Percentiles rank a stretch among this genome's conserved stretches.
Conservation (phyloP, 1,140 invertebrate genomes). For the Hyposmocoma kahamanoa region DNA sequence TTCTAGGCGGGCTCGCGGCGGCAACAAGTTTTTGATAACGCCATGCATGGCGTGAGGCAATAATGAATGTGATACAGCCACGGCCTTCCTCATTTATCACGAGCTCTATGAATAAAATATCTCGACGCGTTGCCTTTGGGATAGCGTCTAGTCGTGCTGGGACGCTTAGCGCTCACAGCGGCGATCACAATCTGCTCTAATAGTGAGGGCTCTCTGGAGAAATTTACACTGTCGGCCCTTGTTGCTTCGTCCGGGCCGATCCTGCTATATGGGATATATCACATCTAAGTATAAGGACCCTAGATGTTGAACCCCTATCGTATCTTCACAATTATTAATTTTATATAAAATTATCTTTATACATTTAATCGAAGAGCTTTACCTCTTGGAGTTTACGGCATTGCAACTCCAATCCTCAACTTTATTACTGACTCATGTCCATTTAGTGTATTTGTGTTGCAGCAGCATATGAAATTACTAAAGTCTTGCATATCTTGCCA, state of each 20-base stretch:
- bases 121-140: slow-evolving; percentile 42
- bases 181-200: slow-evolving; percentile 48
- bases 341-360: no score
- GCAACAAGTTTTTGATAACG: slow-evolving; percentile 67
- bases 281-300: no score
- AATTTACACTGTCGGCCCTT: slow-evolving; percentile 22
- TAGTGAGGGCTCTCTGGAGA: slow-evolving; percentile 31
- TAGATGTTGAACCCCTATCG: no score
- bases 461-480: no score
- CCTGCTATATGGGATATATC: no score
- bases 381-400: no score
- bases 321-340: no score
- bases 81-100: slow-evolving; percentile 61
- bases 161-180: slow-evolving; percentile 28
- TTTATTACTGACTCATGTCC: no score
- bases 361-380: no score
- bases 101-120: slow-evolving; percentile 65
- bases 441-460: no score
- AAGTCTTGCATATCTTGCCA: background rate
- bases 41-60: slow-evolving; percentile 48
- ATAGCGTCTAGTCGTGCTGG: slow-evolving; percentile 39
- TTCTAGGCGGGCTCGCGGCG: slow-evolving; percentile 37
- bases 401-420: no score
- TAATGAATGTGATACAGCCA: slow-evolving; percentile 65
- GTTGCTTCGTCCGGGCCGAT: slow-evolving; percentile 8